phyloP scores from a whole-genome alignment of 2,797 vertebrate species.

The Distichodus sexfasciatus region DNA sequence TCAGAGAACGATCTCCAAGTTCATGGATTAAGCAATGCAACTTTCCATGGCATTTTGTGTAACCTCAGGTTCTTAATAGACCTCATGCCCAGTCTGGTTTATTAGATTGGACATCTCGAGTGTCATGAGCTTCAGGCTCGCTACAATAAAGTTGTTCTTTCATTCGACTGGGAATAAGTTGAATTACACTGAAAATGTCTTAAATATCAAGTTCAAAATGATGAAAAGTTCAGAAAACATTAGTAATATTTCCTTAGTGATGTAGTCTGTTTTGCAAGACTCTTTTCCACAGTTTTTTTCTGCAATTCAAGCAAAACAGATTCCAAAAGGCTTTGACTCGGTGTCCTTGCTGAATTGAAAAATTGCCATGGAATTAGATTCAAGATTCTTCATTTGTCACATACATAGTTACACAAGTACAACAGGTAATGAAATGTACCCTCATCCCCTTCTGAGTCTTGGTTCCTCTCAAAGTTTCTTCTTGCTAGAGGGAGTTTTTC shows the following conservation, averaged over 20 bases:
- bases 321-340: no score
- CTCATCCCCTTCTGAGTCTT: no score
- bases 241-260: constrained; percentile 2
- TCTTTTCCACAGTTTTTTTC: no score
- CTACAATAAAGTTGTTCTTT: constrained; percentile 6
- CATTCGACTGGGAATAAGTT: background rate
- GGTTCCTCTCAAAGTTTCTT: no score
- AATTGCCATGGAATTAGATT: no score
- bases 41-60: constrained; percentile 11
- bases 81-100: constrained; percentile 7
- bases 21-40: background rate
- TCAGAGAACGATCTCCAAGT: background rate
- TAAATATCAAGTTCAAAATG: constrained; percentile 20
- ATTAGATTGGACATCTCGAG: constrained; percentile 3
- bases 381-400: no score
- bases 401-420: no score
- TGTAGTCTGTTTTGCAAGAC: background rate
- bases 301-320: no score
- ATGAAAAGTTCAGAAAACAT: constrained; percentile 2
- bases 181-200: constrained; percentile 11
- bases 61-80: constrained; percentile 20
- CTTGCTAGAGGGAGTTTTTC: no score
- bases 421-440: no score
- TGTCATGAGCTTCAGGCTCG: background rate
- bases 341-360: no score